Conservation (phyloP, 2,113 vertebrate species). For the Lagopus leucura region DNA sequence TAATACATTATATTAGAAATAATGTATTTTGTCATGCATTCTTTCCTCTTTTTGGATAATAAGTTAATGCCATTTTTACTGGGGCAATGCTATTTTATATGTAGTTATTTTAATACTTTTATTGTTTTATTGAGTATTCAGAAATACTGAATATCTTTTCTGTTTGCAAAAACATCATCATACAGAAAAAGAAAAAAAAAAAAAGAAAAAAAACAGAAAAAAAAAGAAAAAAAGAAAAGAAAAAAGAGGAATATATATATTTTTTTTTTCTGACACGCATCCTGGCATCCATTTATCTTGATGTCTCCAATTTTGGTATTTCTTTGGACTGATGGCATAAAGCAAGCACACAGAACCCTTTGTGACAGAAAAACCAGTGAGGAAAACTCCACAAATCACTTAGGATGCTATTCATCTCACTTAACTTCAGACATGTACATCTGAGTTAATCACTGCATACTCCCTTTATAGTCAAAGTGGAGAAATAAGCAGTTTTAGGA, state of each 20-base stretch:
- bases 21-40: conserved; percentile 10
- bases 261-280: not conserved
- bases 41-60: conserved; percentile 31
- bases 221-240: not conserved
- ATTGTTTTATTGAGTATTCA: conserved; percentile 1
- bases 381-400: conserved; percentile 19
- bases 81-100: conserved; percentile 21
- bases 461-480: conserved; percentile 29
- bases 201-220: not conserved
- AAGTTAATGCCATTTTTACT: conserved; percentile 39
- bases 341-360: not conserved
- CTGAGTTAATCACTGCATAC: not conserved
- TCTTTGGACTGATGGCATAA: not conserved
- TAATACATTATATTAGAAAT: not conserved
- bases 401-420: conserved; percentile 53
- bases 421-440: conserved; percentile 50
- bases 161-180: not conserved
- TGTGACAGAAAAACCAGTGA: not conserved
- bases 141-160: not conserved
- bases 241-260: too few relatives aligned
- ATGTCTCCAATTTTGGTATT: conserved; percentile 29
- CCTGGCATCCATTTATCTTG: not conserved
- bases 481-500: conserved; percentile 58
- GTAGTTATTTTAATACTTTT: not conserved
- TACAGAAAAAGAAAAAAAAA: not conserved